Evolutionary conservation across 2,888 invertebrate genomes (phyloP), one percentile per base, ranked within the genome.

Genomic region (Salpingus planirostris): DNA sequence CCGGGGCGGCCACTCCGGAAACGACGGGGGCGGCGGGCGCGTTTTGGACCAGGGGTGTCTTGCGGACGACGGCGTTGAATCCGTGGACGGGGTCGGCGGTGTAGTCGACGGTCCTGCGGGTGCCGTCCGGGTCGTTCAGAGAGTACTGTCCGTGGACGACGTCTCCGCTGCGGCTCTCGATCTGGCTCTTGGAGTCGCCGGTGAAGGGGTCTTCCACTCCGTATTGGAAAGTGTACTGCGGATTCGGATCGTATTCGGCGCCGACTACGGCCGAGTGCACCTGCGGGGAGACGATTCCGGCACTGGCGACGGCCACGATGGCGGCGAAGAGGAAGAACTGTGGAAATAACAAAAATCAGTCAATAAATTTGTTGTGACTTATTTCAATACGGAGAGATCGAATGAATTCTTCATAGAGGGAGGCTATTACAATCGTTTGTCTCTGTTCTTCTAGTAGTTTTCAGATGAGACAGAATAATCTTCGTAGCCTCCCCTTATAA

Each of bases 141-240:
- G 70, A 67, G 62, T 72, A 71, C 48, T 69, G 73, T 60, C 62
- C 75, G 55, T 71, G 70, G 24, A 78, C 77, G 45, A 68, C 68
- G 61, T 75, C 75, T 6, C 78, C 78, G 43, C 67, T 64, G 39
- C 78, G 74, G 40, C 72, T 73, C 65, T 78, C 78, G 43, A 73
- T 72, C 62, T 78, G 78, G 13, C 62, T 64, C 57, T 72, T 73
- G 56, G 52, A 66, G 62, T 73, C 73, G 12, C 73, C 73, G 43
- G 73, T 73, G 29, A 71, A 59, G 42, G 65, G 62, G 46, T 74
- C 73, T 45, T 73, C 69, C 3, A 74, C 70, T 43, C 71, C 70
- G 56, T 74, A 74, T 1, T 70, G 66, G 58, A 67, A 74, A 50
- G 65, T 68, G 65, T 73, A 74, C 43, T 74, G 73, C 1, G 74